A percentile compares a stretch with the other conserved stretches of the same genome.
Evolutionary conservation across 2,888 invertebrate species (phyloP).

Genomic region (Drosophila lacicola): DNA sequence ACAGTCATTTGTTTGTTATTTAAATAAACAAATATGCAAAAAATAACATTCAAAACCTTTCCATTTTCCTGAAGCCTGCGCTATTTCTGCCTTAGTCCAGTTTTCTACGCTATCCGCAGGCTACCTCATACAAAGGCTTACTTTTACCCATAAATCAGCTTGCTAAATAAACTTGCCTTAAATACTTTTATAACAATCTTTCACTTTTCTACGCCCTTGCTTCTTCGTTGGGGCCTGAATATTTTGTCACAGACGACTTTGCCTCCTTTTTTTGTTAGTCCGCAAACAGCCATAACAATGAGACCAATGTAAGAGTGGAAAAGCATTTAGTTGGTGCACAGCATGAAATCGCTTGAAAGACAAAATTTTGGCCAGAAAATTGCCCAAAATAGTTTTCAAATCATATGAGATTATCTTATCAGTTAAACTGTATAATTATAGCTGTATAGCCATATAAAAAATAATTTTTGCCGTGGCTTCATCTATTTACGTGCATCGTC

Average conservation of each 20-base stretch:
- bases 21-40: background rate
- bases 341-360: conserved; percentile 35
- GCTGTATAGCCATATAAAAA: conserved; percentile 1
- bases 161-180: conserved; percentile 15
- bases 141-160: conserved; percentile 54
- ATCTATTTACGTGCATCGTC: conserved; percentile 4
- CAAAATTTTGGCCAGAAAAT: conserved; percentile 21
- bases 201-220: conserved; percentile 34
- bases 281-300: background rate
- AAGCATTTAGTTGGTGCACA: conserved; percentile 41
- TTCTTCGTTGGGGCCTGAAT: conserved; percentile 3
- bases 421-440: conserved; percentile 8
- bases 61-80: background rate
- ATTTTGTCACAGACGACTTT: conserved; percentile 12
- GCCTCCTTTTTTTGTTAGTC: background rate
- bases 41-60: background rate
- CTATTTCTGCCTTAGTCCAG: background rate
- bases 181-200: conserved; percentile 27
- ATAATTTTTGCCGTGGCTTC: background rate
- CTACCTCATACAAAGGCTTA: background rate
- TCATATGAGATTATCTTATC: conserved; percentile 1
- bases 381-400: background rate
- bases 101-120: background rate
- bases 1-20: background rate
- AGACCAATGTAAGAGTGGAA: conserved; percentile 34